Conservation (phyloP, 2,888 invertebrate genomes). For the Drosophila tanythrix region DNA sequence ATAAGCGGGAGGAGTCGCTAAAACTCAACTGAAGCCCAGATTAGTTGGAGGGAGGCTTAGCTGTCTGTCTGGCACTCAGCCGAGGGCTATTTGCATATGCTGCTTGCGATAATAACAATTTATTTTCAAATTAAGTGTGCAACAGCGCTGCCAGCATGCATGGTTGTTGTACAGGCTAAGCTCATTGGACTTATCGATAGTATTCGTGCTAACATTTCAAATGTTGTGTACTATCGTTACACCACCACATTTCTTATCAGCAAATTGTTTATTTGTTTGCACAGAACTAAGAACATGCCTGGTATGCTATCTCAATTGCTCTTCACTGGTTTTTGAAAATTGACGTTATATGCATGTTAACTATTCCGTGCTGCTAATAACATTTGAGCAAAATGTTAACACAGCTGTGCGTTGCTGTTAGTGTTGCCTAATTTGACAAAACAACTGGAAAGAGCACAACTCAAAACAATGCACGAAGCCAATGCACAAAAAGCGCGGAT, state of each 20-base stretch:
- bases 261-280: background rate
- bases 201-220: background rate
- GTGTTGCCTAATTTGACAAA: background rate
- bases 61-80: slow-evolving; percentile 3
- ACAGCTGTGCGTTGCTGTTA: background rate
- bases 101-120: background rate
- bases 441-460: background rate
- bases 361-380: background rate
- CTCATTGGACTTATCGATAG: slow-evolving; percentile 15
- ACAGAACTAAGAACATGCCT: background rate
- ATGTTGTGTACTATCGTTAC: background rate
- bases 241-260: slow-evolving; percentile 19
- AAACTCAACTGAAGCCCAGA: slow-evolving; percentile 35
- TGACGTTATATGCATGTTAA: background rate
- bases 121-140: slow-evolving; percentile 10
- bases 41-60: slow-evolving; percentile 22
- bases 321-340: background rate
- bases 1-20: slow-evolving; percentile 16
- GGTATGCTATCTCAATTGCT: background rate
- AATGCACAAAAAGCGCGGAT: slow-evolving; percentile 43
- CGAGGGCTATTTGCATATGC: slow-evolving; percentile 4
- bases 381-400: background rate
- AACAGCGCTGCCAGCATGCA: background rate
- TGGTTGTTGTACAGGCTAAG: slow-evolving; percentile 22
- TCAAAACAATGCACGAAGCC: slow-evolving; percentile 30